Percentiles rank a stretch among this genome's conserved stretches.
These are phyloP conservation scores for Caenorhabditis brenneri DNA, from an alignment of 1,140 invertebrate genomes.

Conservation along the genomic window DNA sequence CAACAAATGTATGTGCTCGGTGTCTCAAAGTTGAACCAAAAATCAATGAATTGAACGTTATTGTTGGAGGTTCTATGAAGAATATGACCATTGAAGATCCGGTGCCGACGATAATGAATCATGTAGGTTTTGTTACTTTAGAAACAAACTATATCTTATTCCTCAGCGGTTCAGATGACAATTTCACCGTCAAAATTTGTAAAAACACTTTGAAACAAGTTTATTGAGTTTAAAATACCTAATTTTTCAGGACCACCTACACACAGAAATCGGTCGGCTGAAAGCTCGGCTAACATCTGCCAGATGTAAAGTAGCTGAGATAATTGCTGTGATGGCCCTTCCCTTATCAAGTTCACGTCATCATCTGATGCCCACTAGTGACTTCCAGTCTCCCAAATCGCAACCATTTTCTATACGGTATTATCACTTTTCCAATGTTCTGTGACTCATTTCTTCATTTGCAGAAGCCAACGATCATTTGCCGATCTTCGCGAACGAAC, in stretches of 20 bases:
- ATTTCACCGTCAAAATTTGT: too few relatives aligned
- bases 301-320: slow-evolving; percentile 26
- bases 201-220: too few relatives aligned
- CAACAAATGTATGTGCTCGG: background rate
- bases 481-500: slow-evolving; percentile 29
- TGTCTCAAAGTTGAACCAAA: background rate
- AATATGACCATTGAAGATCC: slow-evolving; percentile 16
- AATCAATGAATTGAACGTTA: slow-evolving; percentile 7
- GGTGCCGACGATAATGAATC: background rate
- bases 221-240: too few relatives aligned
- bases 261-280: background rate
- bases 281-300: slow-evolving; percentile 22
- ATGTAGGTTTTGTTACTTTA: background rate
- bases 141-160: too few relatives aligned
- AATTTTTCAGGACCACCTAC: slow-evolving; percentile 17
- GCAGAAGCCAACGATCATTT: slow-evolving; percentile 36
- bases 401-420: slow-evolving; percentile 32
- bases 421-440: background rate
- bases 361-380: background rate
- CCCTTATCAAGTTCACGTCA: background rate
- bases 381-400: slow-evolving; percentile 17
- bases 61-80: background rate
- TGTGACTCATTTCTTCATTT: background rate
- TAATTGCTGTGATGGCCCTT: slow-evolving; percentile 10
- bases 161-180: too few relatives aligned